Conservation (phyloP, 2,113 vertebrate genomes). For the Zapus hudsonius region DNA sequence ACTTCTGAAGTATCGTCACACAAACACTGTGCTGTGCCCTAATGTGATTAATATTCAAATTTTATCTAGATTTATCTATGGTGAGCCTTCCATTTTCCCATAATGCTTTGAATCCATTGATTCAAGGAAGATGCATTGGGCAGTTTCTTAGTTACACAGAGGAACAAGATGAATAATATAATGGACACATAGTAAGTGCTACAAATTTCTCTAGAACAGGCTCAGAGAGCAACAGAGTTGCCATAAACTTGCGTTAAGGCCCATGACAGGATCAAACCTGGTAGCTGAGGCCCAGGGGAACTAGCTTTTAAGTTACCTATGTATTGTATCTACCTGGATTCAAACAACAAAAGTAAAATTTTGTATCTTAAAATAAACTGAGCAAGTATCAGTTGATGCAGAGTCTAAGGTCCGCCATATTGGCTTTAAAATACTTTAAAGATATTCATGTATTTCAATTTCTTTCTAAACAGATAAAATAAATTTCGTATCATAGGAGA, state of each 20-base stretch:
- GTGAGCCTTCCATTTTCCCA: slow-evolving; percentile 33
- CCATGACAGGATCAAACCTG: background rate
- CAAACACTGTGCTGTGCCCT: background rate
- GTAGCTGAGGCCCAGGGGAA: background rate
- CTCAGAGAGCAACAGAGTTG: too few species aligned
- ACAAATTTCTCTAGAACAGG: too few species aligned
- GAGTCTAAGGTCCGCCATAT: background rate
- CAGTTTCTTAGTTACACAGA: slow-evolving; percentile 22
- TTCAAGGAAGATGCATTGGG: slow-evolving; percentile 39
- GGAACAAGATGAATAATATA: background rate
- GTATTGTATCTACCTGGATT: background rate
- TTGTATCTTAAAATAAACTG: background rate
- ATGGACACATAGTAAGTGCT: background rate
- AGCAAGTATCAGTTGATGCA: background rate
- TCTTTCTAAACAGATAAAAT: background rate
- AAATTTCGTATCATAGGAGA: background rate
- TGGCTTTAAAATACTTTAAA: background rate
- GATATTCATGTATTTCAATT: background rate
- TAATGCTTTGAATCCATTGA: slow-evolving; percentile 43
- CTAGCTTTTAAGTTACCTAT: background rate
- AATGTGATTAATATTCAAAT: slow-evolving; percentile 40
- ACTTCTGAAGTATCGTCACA: slow-evolving; percentile 21
- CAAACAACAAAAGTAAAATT: background rate
- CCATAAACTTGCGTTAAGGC: background rate
- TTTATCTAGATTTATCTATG: slow-evolving; percentile 45